Evolutionary conservation across 2,888 invertebrate genomes (phyloP), one percentile per base, ranked within the genome.

Genomic region (Nematopogon swammerdamellus): DNA sequence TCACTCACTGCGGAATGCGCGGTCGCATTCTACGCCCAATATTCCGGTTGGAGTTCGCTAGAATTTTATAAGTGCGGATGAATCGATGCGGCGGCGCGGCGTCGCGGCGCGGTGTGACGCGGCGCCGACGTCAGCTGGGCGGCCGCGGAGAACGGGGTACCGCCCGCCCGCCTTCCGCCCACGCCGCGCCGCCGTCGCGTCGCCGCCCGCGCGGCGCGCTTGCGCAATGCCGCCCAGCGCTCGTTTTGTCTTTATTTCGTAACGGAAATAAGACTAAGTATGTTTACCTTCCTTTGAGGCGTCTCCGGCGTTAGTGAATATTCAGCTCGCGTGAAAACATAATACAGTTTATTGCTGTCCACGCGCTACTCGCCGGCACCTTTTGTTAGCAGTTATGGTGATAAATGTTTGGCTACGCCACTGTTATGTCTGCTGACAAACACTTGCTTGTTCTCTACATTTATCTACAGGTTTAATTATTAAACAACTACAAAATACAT

Each of bases 171-270:
- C 55, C 56, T 17, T 46, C 50, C 45, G 50, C 19, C 47, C 10
- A 10, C 18, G 25, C 60, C 61, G 60, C 58, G 68, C 73, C 72
- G 70, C 72, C 58, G 68, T 72, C 74, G 72, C 74, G 65, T 57
- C 59, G 52, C 63, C 59, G 60, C 58, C 63, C 50, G 49, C 45
- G 44, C 29, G 53, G 8, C 14, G 36, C 36, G 48, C 48, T 45
- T 47, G 50, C 50, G 47, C 45, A 43, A 44, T 51, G 44, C 25
- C 51, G 48, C 51, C 52, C 49, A 50, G 50, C 55, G 50, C 46
- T 25, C 44, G 48, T 43, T 36, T 36, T 36, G 36, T 36, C 36
- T 36, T 36, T 36, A 36, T 36, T 36, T 36, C n/a, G 36, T 36
- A 36, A 36, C 36, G 36, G 36, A 36, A 36, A 36, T 36, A 36